A percentile compares a stretch with the other conserved stretches of the same genome.
These are phyloP conservation scores for Nemurella pictetii DNA, from an alignment of 2,888 invertebrate genomes.

Conservation along the genomic window DNA sequence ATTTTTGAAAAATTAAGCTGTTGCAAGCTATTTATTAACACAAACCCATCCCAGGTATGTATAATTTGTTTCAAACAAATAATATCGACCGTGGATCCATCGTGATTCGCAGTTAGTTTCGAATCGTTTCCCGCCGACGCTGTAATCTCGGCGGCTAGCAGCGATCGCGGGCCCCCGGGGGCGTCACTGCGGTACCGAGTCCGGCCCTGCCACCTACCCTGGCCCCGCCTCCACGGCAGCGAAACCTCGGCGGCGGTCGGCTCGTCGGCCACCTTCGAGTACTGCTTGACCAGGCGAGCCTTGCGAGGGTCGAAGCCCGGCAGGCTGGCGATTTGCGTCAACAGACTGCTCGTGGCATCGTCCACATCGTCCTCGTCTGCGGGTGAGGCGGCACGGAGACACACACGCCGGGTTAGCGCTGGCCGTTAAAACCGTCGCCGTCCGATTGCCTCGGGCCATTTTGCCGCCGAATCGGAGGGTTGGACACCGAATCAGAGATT, in stretches of 20 bases:
- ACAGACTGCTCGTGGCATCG: conserved; percentile 48
- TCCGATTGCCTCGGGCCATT: no score
- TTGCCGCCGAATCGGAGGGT: no score
- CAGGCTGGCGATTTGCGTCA: conserved; percentile 69
- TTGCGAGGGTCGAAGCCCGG: conserved; percentile 70
- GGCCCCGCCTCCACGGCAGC: conserved; percentile 77
- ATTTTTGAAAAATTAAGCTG: no score
- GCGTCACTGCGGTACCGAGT: conserved; percentile 9
- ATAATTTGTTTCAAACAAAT: no score
- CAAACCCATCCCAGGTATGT: no score
- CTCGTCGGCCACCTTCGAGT: conserved; percentile 61
- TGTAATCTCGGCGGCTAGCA: neutral
- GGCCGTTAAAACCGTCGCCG: no score
- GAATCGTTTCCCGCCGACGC: neutral
- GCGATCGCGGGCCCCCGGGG: neutral
- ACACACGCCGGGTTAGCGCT: neutral
- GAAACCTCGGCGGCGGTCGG: conserved; percentile 79
- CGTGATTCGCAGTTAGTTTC: no score
- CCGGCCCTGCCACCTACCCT: conserved; percentile 51
- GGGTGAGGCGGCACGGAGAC: neutral
- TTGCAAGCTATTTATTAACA: no score
- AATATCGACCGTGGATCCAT: no score
- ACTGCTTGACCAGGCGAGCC: conserved; percentile 70
- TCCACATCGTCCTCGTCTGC: conserved; percentile 22
- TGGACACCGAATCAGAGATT: no score